Base-by-base conservation (phyloP, 2,888 invertebrate species). In the Griposia aprilina region DNA sequence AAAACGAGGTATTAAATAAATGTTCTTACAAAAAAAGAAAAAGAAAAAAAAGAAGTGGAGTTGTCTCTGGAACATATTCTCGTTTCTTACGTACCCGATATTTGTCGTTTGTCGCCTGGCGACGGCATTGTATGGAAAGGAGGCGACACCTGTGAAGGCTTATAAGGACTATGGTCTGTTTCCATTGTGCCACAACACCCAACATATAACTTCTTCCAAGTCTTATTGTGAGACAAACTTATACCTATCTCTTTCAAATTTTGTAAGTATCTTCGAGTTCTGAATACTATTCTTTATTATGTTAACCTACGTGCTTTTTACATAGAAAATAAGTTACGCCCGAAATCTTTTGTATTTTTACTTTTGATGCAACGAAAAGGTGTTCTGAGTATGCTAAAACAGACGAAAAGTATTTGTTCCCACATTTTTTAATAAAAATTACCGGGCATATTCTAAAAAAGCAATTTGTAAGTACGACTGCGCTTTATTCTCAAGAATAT, bases 61-160 rank as follows among this genome's bases (percentile, higher is more conserved):
- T 90, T 85, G 84, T 89, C 86, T 84, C 74, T 87, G 81, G 78
- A 87, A 87, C 89, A 90, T 88, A 87, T 91, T 89, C 81, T 82
- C 26, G 80, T 88, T 91, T 93, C 91, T 90, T 92, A 92, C 91
- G 91, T 89, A 84, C 87, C 86, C 84, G 81, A 91, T 93, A 92
- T 92, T 92, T 91, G 90, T 90, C 62, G 85, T 76, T 50, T 77
- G 83, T 83, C 90, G 89, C 89, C 86, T 77, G 87, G 89, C 87
- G 83, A 87, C 87, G 80, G 84, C 87, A 91, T 92, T 92, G 92
- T 93, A 90, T 92, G 90, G 90, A 92, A 93, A 92, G 91, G 80
- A 88, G 78, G 74, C 91, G 86, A 90, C 93, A 95, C 93, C 95
- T 95, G 95, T 87, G 89, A 90, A 90, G 88, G 94, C 94, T 96